Base-by-base conservation (phyloP, 2,888 invertebrate genomes). In the Brenthis ino region DNA sequence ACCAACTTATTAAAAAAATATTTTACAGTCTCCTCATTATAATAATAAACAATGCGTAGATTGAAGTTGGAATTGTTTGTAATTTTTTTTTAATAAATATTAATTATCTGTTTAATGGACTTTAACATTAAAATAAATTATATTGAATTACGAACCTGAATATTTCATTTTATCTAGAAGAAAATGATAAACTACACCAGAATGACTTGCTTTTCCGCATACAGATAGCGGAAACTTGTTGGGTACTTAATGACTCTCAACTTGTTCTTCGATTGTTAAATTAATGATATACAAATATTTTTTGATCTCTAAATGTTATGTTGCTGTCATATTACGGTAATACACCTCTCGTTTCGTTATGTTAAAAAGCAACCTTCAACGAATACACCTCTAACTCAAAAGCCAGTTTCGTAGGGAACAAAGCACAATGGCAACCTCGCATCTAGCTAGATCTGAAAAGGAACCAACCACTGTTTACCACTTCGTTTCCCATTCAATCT, bases 391-490 rank as follows among this genome's bases (percentile, higher is more conserved):
- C 37, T 57, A 64, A n/a, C 56, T 64, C 65, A 71, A 69, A 71
- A 74, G 64, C 61, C 54, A 67, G 65, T 71, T 66, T 65, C 55
- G 43, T 64, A 48, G 70, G 67, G 68, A 70, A 72, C 70, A 70
- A 73, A 73, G 71, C 72, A 76, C 76, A 75, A 74, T 77, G 76
- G 77, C 75, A 78, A 81, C 76, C 79, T 79, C 81, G 76, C 79
- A 74, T 76, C 76, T 75, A 76, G 80, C 78, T 78, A 78, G 78
- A 82, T 82, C 83, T 83, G 79, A 77, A 79, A 84, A 82, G 82
- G 82, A 84, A 85, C 84, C 86, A 84, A 85, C 84, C 86, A 84
- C 86, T 90, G 91, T 90, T 91, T 91, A 91, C 91, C 93, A 92
- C 87, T 91, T 93, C 89, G 90, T 85, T 86, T 88, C 83, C 86